These are phyloP conservation scores for Spinus olivaceus DNA, from an alignment of 2,797 vertebrate species.

Conservation along the genomic window DNA sequence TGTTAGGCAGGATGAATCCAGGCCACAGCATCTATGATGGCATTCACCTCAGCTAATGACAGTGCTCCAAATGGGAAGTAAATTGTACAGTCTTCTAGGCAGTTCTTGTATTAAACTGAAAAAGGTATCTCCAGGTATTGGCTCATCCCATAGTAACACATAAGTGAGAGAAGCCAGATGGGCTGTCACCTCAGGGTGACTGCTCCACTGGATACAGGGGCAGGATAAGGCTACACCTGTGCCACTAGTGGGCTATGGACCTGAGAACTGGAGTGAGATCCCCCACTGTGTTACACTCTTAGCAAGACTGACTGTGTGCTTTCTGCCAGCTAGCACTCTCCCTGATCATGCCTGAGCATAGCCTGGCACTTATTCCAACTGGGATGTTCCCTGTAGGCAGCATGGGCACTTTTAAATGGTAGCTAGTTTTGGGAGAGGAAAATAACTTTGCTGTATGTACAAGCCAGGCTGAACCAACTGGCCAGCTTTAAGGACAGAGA, in stretches of 20 bases:
- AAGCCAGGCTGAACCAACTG: background rate
- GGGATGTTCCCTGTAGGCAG: background rate
- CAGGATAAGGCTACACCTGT: background rate
- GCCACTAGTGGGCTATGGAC: background rate
- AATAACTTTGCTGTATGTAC: background rate
- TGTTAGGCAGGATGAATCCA: background rate
- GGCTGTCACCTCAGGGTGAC: background rate
- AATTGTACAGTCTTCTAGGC: background rate
- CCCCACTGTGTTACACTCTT: background rate
- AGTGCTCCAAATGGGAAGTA: background rate
- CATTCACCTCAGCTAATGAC: background rate
- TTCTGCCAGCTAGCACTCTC: background rate
- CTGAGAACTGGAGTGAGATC: background rate
- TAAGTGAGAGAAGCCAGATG: background rate
- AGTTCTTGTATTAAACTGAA: background rate
- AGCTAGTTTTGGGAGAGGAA: background rate
- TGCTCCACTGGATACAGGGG: background rate
- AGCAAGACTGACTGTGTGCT: accelerated
- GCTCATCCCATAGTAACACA: background rate
- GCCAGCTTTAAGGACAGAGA: background rate
- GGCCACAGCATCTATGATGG: background rate
- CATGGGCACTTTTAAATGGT: background rate
- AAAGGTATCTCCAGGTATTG: background rate
- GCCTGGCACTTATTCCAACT: background rate
- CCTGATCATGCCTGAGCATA: background rate